A percentile compares a stretch with the other conserved stretches of the same genome.
Conservation (phyloP, 1,140 invertebrate genomes). For the Tetramorium alpestre region DNA sequence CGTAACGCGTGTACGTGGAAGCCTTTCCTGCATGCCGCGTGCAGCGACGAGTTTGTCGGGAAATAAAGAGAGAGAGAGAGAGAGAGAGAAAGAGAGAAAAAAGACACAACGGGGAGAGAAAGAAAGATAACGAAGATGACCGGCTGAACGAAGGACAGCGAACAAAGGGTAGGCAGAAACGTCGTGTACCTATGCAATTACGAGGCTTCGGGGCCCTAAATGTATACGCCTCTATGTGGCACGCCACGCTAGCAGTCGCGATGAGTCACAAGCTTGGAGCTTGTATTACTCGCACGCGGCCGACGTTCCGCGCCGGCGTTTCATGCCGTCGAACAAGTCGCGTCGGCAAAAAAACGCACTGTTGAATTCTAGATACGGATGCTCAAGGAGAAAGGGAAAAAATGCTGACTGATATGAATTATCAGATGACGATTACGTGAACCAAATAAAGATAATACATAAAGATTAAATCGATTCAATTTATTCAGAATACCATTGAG, state of each 20-base stretch:
- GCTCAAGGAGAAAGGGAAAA: no score
- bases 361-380: neutral
- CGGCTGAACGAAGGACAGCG: constrained; percentile 37
- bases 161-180: constrained; percentile 60
- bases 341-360: neutral
- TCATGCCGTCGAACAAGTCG: constrained; percentile 42
- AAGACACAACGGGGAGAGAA: constrained; percentile 22
- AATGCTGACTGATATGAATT: neutral
- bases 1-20: constrained; percentile 33
- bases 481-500: neutral
- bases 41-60: constrained; percentile 1
- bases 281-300: constrained; percentile 44
- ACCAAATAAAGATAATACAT: neutral
- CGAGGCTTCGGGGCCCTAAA: constrained; percentile 59
- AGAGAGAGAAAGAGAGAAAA: neutral
- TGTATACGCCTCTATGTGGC: constrained; percentile 71
- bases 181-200: constrained; percentile 66
- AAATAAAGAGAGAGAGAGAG: neutral
- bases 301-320: constrained; percentile 16
- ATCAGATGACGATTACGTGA: neutral
- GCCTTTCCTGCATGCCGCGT: constrained; percentile 11
- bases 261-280: constrained; percentile 61
- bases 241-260: constrained; percentile 67
- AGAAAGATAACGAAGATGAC: constrained; percentile 42
- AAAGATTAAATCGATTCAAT: neutral